A percentile compares a stretch with the other conserved stretches of the same genome.
phyloP scores from a whole-genome alignment of 2,888 invertebrate species.

The Cetonia aurata region DNA sequence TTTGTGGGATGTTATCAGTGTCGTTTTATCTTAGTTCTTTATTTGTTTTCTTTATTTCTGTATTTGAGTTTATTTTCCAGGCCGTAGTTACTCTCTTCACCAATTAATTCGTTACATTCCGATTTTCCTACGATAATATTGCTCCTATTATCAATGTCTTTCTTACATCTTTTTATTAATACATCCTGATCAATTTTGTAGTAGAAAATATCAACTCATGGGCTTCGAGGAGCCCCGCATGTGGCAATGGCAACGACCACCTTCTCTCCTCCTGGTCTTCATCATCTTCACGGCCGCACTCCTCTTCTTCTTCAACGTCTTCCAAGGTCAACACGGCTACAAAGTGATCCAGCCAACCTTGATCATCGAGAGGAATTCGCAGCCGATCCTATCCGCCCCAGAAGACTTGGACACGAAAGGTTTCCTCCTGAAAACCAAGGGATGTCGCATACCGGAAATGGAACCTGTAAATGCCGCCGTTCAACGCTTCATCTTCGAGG shows the following conservation, averaged over 20 bases:
- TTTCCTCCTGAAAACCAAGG: slow-evolving; percentile 70
- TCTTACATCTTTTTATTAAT: no score
- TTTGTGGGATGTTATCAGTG: no score
- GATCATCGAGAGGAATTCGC: slow-evolving; percentile 5
- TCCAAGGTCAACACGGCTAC: slow-evolving; percentile 55
- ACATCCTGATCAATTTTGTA: background rate
- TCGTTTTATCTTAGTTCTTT: no score
- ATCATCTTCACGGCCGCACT: slow-evolving; percentile 55
- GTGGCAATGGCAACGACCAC: slow-evolving; percentile 51
- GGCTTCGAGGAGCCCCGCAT: slow-evolving; percentile 47
- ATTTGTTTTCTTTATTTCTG: no score
- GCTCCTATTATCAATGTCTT: no score
- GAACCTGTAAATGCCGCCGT: slow-evolving; percentile 73
- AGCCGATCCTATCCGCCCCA: no score
- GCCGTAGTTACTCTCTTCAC: no score
- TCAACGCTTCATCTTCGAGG: slow-evolving; percentile 69
- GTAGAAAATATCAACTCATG: slow-evolving; percentile 45
- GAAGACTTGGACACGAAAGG: slow-evolving; percentile 45
- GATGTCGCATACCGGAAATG: slow-evolving; percentile 77
- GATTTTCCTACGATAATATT: background rate
- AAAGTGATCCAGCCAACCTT: slow-evolving; percentile 27
- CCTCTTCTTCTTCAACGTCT: slow-evolving; percentile 59
- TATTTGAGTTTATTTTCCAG: no score
- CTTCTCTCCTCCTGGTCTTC: slow-evolving; percentile 56
- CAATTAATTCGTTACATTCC: no score